These are phyloP conservation scores for Pachyrhynchus sulphureomaculatus DNA, from an alignment of 1,140 invertebrate species.

Conservation along the genomic window DNA sequence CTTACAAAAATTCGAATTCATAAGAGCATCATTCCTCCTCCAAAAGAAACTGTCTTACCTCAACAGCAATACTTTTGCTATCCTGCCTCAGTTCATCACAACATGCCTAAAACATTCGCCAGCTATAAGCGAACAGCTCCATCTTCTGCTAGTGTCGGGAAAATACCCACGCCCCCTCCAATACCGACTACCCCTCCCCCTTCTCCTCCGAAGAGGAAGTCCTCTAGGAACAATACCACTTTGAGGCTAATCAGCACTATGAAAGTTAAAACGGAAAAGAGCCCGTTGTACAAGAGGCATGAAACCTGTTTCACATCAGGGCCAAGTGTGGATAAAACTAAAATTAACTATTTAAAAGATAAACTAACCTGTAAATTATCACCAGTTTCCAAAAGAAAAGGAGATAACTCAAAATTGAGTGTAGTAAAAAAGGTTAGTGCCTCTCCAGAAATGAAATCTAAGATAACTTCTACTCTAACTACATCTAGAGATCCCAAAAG, in stretches of 20 bases:
- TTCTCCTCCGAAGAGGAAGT: conserved; percentile 69
- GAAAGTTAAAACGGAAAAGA: conserved; percentile 43
- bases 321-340: conserved; percentile 50
- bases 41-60: conserved; percentile 40
- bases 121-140: conserved; percentile 57
- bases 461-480: conserved; percentile 37
- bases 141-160: conserved; percentile 50
- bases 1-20: conserved; percentile 77
- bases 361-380: conserved; percentile 61
- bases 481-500: conserved; percentile 36
- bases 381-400: conserved; percentile 53
- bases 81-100: conserved; percentile 55
- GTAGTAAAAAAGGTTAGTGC: conserved; percentile 51
- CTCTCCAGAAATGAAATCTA: conserved; percentile 44
- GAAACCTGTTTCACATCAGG: conserved; percentile 59
- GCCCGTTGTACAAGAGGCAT: conserved; percentile 51
- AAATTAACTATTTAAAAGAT: conserved; percentile 59
- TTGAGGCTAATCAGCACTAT: conserved; percentile 64
- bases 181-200: conserved; percentile 54
- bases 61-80: conserved; percentile 60
- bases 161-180: conserved; percentile 28
- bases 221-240: conserved; percentile 71
- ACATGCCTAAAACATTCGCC: conserved; percentile 52
- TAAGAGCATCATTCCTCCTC: conserved; percentile 55
- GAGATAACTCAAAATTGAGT: conserved; percentile 39